These are phyloP conservation scores for Ctenodactylus gundi DNA, from an alignment of 2,113 vertebrate genomes.

Conservation along the genomic window DNA sequence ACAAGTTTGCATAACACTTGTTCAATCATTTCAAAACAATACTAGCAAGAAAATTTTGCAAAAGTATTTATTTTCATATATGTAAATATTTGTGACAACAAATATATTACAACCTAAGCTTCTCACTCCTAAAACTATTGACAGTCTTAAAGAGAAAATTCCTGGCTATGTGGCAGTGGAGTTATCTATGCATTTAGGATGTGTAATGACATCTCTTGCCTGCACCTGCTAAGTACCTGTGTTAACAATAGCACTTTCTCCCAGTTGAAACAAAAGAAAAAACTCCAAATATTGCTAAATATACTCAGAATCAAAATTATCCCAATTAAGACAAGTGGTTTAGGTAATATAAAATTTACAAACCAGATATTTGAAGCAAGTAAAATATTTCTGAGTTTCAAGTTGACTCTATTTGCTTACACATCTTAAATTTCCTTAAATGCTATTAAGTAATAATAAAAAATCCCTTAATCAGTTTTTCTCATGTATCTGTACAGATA, in stretches of 20 bases:
- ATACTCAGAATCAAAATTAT: neutral
- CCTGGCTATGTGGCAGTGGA: neutral
- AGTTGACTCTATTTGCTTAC: neutral
- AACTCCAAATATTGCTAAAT: neutral
- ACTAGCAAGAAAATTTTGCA: neutral
- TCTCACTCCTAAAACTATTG: neutral
- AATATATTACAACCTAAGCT: neutral
- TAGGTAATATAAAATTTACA: neutral
- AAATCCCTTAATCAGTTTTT: neutral
- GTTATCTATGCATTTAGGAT: neutral
- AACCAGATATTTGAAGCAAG: neutral
- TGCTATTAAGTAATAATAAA: neutral
- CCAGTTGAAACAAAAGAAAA: neutral
- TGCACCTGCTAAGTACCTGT: too few relatives aligned
- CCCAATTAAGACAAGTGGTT: neutral
- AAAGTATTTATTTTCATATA: neutral
- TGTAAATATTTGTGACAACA: neutral
- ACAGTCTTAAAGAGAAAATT: neutral
- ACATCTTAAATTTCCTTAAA: neutral
- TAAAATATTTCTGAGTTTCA: neutral
- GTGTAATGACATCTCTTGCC: neutral
- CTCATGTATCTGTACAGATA: neutral
- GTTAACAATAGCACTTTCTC: neutral
- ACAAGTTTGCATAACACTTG: neutral
- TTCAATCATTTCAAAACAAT: neutral